phyloP scores from a whole-genome alignment of 2,113 vertebrate genomes.

The Brienomyrus longianalis region DNA sequence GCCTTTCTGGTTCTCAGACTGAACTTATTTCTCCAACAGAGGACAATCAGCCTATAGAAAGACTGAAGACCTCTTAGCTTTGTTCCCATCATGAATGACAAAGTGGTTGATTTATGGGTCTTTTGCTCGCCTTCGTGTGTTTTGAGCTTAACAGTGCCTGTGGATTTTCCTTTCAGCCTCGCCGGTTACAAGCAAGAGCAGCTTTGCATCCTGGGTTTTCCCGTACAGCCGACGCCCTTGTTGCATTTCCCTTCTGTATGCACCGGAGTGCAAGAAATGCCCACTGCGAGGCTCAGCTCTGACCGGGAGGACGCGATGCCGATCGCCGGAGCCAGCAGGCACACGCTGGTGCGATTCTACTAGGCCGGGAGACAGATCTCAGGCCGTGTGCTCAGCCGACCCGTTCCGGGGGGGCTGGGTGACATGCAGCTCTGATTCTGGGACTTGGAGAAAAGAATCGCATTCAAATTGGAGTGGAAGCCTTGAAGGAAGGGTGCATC shows the following conservation, averaged over 20 bases:
- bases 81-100: background rate
- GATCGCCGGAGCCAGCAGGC: background rate
- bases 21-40: background rate
- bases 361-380: background rate
- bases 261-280: slow-evolving; percentile 28
- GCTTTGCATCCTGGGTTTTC: background rate
- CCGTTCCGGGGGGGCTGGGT: background rate
- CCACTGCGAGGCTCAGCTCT: background rate
- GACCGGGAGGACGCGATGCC: slow-evolving; percentile 27
- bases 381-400: background rate
- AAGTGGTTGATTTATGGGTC: background rate
- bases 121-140: background rate
- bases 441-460: background rate
- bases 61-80: background rate
- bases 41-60: background rate
- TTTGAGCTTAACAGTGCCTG: background rate
- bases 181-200: background rate
- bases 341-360: background rate
- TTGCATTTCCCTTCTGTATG: background rate
- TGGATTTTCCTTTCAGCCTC: slow-evolving; percentile 4
- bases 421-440: background rate
- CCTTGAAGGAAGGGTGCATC: background rate
- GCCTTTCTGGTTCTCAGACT: background rate
- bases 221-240: background rate
- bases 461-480: background rate